Evolutionary conservation across 2,888 invertebrate genomes (phyloP), one percentile per base, ranked within the genome.

Genomic region (Aplocera efformata): DNA sequence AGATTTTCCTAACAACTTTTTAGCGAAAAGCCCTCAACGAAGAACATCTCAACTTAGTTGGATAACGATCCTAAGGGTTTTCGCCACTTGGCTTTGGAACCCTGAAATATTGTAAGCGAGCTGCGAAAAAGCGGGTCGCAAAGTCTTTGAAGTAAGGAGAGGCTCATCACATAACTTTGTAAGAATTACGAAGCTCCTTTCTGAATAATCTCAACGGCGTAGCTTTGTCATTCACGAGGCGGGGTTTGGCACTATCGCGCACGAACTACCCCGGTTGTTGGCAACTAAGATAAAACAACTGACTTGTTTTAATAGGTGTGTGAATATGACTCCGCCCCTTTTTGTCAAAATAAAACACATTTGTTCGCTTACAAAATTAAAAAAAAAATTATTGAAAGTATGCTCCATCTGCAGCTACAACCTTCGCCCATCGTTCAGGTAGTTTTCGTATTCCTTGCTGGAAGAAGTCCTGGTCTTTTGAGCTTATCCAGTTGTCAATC

Each of bases 91-190:
- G 13, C 13, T 17, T 17, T 17, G 13, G 2, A 17, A 17, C 13
- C 13, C 13, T 17, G 5, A 44, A 40, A 40, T 36, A 34, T 53
- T 48, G 40, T 34, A 58, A 58, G 58, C 56, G 54, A 62, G 53
- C 58, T 58, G 62, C 54, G 56, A 61, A 64, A 64, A 65, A 62
- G 52, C 56, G 55, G 58, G 56, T 59, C 62, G 56, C 47, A 60
- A 47, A 47, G 49, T 50, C 61, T 72, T 67, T 68, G 64, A 71
- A 63, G 63, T 56, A 53, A 40, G 40, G 50, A 50, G 54, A 40
- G 57, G 57, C 64, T 63, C 70, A 60, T 72, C 66, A 63, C 57
- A 63, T 64, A 71, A 72, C 67, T 70, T 67, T 67, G 68, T 70
- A 55, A 62, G 63, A 63, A 65, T 64, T 48, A 50, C 56, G 49